Evolutionary conservation across 2,888 invertebrate genomes (phyloP).

Genomic region (Chalcosyrphus nemorum): DNA sequence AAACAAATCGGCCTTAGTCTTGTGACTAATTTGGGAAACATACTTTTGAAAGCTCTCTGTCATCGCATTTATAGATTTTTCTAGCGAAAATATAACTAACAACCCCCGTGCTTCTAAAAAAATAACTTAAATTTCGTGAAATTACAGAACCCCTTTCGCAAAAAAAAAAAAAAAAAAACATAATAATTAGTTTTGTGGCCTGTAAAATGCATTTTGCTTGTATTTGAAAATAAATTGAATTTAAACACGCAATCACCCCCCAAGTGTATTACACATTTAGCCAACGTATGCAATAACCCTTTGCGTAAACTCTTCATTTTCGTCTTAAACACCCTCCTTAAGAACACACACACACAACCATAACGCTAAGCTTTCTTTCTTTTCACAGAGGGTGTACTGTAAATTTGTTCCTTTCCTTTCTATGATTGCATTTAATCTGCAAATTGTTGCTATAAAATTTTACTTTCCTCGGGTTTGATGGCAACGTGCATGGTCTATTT

Average conservation of each 20-base stretch:
- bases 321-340: background rate
- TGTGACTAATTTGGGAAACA: no score
- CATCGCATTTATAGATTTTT: no score
- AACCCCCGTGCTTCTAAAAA: background rate
- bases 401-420: conserved; percentile 9
- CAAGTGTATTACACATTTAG: background rate
- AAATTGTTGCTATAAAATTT: conserved; percentile 56
- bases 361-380: conserved; percentile 18
- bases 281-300: background rate
- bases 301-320: background rate
- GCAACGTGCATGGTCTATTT: conserved; percentile 6
- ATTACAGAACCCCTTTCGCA: background rate
- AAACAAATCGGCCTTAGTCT: no score
- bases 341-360: background rate
- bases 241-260: conserved; percentile 20
- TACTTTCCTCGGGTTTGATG: conserved; percentile 13
- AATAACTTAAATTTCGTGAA: background rate
- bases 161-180: no score
- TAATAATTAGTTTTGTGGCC: conserved; percentile 28
- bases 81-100: no score
- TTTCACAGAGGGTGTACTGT: background rate
- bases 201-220: conserved; percentile 8
- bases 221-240: conserved; percentile 19
- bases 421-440: conserved; percentile 48
- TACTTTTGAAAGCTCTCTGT: no score